Base-by-base conservation (phyloP, 2,113 vertebrate species). In the Macrotus californicus region DNA sequence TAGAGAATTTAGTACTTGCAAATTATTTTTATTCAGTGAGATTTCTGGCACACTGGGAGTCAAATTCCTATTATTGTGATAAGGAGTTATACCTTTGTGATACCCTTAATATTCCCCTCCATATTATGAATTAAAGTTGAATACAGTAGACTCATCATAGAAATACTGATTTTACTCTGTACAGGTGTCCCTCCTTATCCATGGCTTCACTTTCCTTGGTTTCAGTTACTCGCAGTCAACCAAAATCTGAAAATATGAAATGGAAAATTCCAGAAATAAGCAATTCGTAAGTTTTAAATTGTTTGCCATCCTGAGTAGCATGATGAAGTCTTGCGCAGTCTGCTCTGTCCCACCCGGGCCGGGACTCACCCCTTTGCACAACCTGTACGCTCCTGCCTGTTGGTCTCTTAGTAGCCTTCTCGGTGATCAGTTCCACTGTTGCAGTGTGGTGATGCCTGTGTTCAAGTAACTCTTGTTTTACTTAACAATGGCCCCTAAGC, bases 11-110 rank as follows among this genome's bases (percentile, higher is more conserved):
- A 59, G 21, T 34, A 82, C 80, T 92, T 88, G 39, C 14, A 66
- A 59, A 76, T 7, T 7, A 0, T 34, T 96, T 94, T 94, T 75
- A 52, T 84, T 75, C 31, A 46, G 31, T 88, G 81, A 76, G 16
- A 80, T 90, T 95, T 96, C 82, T 81, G 67, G 0, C 76, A 81
- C n/a, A 81, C 31, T 85, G 36, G 72, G n/a, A 84, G 14, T 43
- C 21, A 92, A 59, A 84, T 86, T 16, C 43, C 50, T 95, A 7
- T 87, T 89, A 94, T 96, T 92, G 64, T 87, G 36, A 73, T 50
- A 80, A 85, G 52, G 26, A 41, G 8, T 66, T 81, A 46, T 24
- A 24, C 22, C 22, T 72, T 72, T 96, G 9, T 48, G 13, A 72
- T 87, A 19, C 16, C 21, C 29, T 87, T 79, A 92, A 75, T 52